Evolutionary conservation across 2,113 vertebrate species (phyloP).

Genomic region (Pyrgilauda ruficollis): DNA sequence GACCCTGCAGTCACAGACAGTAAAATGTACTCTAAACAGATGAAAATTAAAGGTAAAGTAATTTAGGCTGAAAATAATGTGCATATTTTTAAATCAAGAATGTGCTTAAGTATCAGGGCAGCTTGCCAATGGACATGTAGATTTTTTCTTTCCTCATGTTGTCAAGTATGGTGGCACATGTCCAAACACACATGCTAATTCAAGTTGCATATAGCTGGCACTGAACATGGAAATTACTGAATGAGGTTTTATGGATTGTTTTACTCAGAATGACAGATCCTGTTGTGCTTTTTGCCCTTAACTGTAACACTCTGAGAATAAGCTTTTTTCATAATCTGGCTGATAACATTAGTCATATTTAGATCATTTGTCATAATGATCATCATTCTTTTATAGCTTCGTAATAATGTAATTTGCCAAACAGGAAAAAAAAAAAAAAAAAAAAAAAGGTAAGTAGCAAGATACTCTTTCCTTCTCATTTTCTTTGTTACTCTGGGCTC

Average conservation of each 20-base stretch:
- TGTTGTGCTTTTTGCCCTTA: conserved; percentile 35
- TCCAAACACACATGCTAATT: conserved; percentile 34
- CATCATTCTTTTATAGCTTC: background rate
- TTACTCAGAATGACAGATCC: conserved; percentile 14
- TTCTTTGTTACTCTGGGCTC: background rate
- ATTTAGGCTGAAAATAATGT: conserved; percentile 15
- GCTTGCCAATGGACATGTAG: conserved; percentile 4
- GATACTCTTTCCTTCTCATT: background rate
- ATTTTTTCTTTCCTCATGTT: conserved; percentile 27
- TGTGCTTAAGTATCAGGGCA: conserved; percentile 16
- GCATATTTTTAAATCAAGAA: conserved; percentile 20
- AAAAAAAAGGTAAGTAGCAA: background rate
- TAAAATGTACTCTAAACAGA: background rate
- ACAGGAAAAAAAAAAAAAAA: background rate
- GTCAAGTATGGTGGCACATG: conserved; percentile 10
- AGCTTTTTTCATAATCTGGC: background rate
- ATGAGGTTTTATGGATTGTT: conserved; percentile 12
- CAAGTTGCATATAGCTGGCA: conserved; percentile 8
- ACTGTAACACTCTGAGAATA: background rate
- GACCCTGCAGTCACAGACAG: background rate
- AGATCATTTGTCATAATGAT: background rate
- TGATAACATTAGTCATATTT: conserved; percentile 2
- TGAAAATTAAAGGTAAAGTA: background rate
- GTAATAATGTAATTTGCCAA: background rate
- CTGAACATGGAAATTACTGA: conserved; percentile 8